These are phyloP conservation scores for Nomada ferruginata DNA, from an alignment of 2,888 invertebrate genomes.

Conservation along the genomic window DNA sequence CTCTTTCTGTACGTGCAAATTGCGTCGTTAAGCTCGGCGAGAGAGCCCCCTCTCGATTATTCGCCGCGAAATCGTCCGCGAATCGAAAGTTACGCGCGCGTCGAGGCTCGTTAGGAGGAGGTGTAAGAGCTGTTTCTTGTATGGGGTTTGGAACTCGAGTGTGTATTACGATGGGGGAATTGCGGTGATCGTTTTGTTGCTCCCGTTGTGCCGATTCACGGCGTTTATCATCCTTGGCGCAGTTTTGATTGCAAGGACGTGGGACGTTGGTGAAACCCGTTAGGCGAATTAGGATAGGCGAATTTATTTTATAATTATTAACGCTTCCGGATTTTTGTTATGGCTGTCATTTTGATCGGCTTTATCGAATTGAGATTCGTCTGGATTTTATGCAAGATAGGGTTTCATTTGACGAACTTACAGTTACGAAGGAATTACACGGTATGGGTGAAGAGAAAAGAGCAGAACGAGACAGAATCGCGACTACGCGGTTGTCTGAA, in stretches of 20 bases:
- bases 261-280: not conserved
- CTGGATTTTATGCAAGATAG: too few species aligned
- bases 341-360: too few species aligned
- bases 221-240: too few species aligned
- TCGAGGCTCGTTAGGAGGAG: conserved; percentile 10
- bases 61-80: conserved; percentile 48
- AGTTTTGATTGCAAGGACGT: too few species aligned
- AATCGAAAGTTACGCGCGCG: conserved; percentile 41
- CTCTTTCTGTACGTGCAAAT: conserved; percentile 59
- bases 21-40: conserved; percentile 56
- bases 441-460: not conserved
- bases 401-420: too few species aligned
- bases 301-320: too few species aligned
- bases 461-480: not conserved
- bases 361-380: too few species aligned
- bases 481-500: not conserved
- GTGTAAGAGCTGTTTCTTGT: not conserved
- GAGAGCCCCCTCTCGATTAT: conserved; percentile 44
- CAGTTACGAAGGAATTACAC: not conserved
- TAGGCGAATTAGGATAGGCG: too few species aligned
- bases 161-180: too few species aligned
- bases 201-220: too few species aligned
- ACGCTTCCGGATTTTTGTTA: too few species aligned
- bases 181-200: too few species aligned
- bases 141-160: not conserved